These are phyloP conservation scores for Trachemys scripta DNA, from an alignment of 2,113 vertebrate genomes.

Conservation along the genomic window DNA sequence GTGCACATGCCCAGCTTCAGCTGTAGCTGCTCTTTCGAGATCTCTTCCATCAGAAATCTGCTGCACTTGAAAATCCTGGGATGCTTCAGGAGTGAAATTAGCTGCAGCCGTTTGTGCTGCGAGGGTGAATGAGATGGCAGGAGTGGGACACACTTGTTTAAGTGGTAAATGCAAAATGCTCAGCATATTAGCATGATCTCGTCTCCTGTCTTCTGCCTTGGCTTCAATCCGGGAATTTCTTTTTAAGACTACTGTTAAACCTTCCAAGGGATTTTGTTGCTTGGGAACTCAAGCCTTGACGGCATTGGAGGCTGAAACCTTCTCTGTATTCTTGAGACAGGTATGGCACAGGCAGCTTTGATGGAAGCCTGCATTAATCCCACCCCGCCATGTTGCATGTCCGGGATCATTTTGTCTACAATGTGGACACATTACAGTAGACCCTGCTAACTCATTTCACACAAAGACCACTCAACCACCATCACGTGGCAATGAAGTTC, in stretches of 20 bases:
- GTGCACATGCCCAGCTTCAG: not conserved
- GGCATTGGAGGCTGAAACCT: fast-evolving
- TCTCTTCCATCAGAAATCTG: not conserved
- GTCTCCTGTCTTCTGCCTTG: not conserved
- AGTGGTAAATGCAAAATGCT: not conserved
- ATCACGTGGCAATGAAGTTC: slow-evolving; percentile 30
- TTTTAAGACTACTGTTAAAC: fast-evolving
- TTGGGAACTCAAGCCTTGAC: not conserved
- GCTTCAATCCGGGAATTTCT: not conserved
- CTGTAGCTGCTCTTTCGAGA: not conserved
- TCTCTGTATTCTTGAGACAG: not conserved
- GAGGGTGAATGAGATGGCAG: fast-evolving
- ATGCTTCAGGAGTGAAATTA: not conserved
- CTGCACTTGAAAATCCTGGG: not conserved
- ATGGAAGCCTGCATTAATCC: not conserved
- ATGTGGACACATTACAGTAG: not conserved
- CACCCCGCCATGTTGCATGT: not conserved
- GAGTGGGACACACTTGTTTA: not conserved
- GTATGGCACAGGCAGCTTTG: not conserved
- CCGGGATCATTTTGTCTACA: not conserved
- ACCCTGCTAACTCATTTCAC: not conserved
- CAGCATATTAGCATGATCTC: not conserved
- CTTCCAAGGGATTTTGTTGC: fast-evolving
- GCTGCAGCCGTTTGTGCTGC: not conserved
- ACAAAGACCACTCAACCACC: not conserved